phyloP scores from a whole-genome alignment of 2,797 vertebrate genomes.

The Varecia variegata region DNA sequence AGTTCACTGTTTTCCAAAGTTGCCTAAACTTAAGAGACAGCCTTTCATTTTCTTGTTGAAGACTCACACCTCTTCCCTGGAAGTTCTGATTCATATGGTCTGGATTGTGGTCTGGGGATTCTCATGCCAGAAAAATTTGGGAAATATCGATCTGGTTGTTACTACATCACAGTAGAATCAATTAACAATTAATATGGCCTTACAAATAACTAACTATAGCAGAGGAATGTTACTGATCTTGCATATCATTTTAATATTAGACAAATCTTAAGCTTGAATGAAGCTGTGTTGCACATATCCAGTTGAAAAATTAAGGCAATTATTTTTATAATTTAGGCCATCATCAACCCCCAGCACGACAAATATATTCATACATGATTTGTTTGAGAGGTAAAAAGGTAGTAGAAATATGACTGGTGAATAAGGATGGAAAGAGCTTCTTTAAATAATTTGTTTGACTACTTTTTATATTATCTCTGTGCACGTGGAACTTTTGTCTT shows the following conservation, averaged over 20 bases:
- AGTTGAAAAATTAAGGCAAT: not conserved
- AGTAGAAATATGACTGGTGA: not conserved
- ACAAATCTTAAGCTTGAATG: not conserved
- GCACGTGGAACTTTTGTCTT: not conserved
- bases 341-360: not conserved
- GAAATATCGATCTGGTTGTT: not conserved
- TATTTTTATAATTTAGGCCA: not conserved
- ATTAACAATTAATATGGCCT: not conserved
- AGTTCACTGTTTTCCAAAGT: not conserved
- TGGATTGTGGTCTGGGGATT: not conserved
- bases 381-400: not conserved
- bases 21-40: not conserved
- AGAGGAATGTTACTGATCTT: conserved; percentile 1
- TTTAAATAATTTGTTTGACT: not conserved
- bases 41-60: conserved; percentile 7
- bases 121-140: not conserved
- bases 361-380: not conserved
- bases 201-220: conserved; percentile 1
- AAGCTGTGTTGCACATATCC: not conserved
- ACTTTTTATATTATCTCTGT: not conserved
- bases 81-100: not conserved
- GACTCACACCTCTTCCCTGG: not conserved
- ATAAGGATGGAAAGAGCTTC: not conserved
- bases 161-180: not conserved
- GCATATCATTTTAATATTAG: conserved; percentile 20